These are phyloP conservation scores for Penaeus japonicus DNA, from an alignment of 1,140 invertebrate genomes.

Conservation along the genomic window DNA sequence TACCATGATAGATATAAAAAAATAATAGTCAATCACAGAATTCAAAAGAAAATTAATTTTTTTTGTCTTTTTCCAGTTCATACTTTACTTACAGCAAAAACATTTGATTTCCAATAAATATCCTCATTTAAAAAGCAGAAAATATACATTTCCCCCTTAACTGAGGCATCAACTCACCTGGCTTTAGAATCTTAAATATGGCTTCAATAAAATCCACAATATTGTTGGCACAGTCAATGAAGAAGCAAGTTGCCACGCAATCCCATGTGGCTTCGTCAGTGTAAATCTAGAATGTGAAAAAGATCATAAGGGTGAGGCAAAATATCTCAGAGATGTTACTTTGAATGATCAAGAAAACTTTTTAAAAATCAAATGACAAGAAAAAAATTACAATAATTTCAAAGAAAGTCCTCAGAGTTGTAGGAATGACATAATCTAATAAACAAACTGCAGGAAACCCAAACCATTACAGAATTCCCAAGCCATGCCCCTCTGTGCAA, in stretches of 20 bases:
- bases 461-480: not conserved
- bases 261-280: slow-evolving; percentile 82
- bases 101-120: not conserved
- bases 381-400: slow-evolving; percentile 15
- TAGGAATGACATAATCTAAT: not conserved
- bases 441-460: not conserved
- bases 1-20: not conserved
- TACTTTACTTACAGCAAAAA: no score
- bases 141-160: no score
- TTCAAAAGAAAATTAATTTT: no score
- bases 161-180: no score
- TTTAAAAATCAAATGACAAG: not conserved
- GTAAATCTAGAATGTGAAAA: slow-evolving; percentile 74
- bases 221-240: slow-evolving; percentile 97
- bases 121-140: no score
- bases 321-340: not conserved
- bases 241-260: slow-evolving; percentile 96
- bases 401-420: not conserved
- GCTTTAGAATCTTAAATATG: slow-evolving; percentile 90
- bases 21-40: no score
- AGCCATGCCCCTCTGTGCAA: no score
- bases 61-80: no score
- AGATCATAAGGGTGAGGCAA: not conserved
- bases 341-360: not conserved
- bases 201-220: slow-evolving; percentile 94